Percentiles rank a stretch among this genome's conserved stretches.
These are phyloP conservation scores for Hypomecis punctinalis DNA, from an alignment of 2,888 invertebrate genomes.

Conservation along the genomic window DNA sequence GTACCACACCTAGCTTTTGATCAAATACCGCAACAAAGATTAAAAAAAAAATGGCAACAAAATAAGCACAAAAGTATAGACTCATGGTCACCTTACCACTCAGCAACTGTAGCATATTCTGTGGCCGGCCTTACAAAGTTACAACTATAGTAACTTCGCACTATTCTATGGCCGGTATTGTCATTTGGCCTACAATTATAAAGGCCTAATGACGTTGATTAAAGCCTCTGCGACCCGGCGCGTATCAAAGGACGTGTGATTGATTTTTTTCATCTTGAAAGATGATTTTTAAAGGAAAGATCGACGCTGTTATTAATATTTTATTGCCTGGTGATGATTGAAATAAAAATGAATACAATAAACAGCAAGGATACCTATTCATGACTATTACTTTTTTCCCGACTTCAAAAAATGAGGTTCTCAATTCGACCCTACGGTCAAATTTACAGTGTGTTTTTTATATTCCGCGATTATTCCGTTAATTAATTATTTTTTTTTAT, in stretches of 20 bases:
- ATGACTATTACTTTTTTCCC: no score
- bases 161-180: conserved; percentile 31
- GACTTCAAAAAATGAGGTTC: no score
- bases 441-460: no score
- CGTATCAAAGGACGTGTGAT: conserved; percentile 39
- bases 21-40: no score
- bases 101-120: conserved; percentile 14
- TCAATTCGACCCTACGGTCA: no score
- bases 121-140: conserved; percentile 8
- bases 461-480: no score
- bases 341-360: no score
- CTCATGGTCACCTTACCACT: conserved; percentile 17
- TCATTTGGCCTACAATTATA: conserved; percentile 43
- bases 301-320: conserved; percentile 21
- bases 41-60: not conserved
- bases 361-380: no score
- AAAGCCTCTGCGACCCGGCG: conserved; percentile 23
- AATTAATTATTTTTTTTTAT: no score
- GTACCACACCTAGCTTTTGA: no score
- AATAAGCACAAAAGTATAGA: not conserved
- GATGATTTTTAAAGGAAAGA: conserved; percentile 12
- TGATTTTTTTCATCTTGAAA: conserved; percentile 34
- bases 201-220: conserved; percentile 45
- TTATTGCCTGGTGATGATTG: not conserved
- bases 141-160: conserved; percentile 2